A percentile compares a stretch with the other conserved stretches of the same genome.
Evolutionary conservation across 2,888 invertebrate genomes (phyloP).

Genomic region (Lasioglossum villosulum): DNA sequence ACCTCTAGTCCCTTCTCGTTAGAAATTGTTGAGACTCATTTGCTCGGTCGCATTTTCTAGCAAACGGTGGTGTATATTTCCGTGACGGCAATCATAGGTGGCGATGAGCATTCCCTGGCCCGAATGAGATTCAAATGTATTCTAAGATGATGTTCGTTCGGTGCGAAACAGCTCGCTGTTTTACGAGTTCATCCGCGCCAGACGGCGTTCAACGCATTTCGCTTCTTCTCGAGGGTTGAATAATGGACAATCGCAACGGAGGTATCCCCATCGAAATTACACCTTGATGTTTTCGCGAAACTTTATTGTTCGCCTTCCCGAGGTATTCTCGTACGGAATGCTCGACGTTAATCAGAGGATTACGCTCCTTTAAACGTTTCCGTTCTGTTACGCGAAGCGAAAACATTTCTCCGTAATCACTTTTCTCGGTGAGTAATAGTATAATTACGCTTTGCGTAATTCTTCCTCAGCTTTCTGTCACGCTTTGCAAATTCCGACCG

Average conservation of each 20-base stretch:
- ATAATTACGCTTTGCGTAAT: constrained; percentile 32
- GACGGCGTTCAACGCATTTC: constrained; percentile 40
- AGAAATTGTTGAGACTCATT: not conserved
- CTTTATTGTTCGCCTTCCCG: constrained; percentile 31
- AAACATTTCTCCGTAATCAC: constrained; percentile 42
- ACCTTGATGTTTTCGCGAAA: constrained; percentile 45
- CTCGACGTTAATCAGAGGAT: constrained; percentile 50
- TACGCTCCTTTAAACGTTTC: constrained; percentile 40
- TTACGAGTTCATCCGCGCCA: constrained; percentile 72
- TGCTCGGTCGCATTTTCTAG: constrained; percentile 61
- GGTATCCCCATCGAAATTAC: constrained; percentile 46
- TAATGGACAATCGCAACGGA: constrained; percentile 33
- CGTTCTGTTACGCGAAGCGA: constrained; percentile 1
- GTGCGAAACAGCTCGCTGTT: constrained; percentile 60
- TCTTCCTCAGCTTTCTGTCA: constrained; percentile 7
- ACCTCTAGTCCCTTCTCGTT: not conserved
- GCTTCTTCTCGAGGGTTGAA: constrained; percentile 32
- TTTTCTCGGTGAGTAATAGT: constrained; percentile 30
- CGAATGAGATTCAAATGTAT: constrained; percentile 77
- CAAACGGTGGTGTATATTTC: constrained; percentile 31
- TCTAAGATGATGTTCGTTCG: constrained; percentile 66
- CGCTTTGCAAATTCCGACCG: not conserved
- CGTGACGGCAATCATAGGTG: constrained; percentile 4
- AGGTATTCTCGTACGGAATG: constrained; percentile 17
- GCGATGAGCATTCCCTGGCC: constrained; percentile 14